phyloP scores from a whole-genome alignment of 2,797 vertebrate species.

The Phataginus tricuspis region DNA sequence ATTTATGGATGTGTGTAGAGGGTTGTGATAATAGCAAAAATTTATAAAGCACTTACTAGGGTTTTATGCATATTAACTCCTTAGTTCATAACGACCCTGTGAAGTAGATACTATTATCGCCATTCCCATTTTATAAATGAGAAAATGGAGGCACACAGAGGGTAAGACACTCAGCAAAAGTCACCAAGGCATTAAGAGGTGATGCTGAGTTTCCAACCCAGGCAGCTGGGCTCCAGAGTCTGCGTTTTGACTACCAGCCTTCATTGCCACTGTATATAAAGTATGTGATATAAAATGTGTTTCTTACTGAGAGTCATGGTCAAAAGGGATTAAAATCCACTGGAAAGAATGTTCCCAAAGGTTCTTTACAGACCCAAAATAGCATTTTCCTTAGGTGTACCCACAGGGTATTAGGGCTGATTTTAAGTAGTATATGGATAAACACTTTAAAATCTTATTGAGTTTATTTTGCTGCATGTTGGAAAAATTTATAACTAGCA shows the following conservation, averaged over 20 bases:
- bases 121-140: not conserved
- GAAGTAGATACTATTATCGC: not conserved
- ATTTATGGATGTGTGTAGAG: not conserved
- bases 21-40: not conserved
- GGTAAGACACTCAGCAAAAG: not conserved
- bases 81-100: not conserved
- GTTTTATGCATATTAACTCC: not conserved
- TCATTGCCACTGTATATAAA: not conserved
- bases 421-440: not conserved
- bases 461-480: slow-evolving; percentile 18
- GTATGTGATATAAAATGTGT: not conserved
- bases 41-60: not conserved
- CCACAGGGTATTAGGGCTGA: not conserved
- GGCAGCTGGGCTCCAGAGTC: not conserved
- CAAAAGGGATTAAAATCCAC: slow-evolving; percentile 21
- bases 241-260: not conserved
- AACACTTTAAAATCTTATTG: not conserved
- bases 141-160: not conserved
- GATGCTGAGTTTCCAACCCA: not conserved
- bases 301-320: not conserved
- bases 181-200: not conserved
- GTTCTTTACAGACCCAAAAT: not conserved
- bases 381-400: not conserved
- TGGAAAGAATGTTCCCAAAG: slow-evolving; percentile 34
- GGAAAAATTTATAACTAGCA: not conserved